Conservation (phyloP, 2,888 invertebrate genomes). For the Acleris emargana region DNA sequence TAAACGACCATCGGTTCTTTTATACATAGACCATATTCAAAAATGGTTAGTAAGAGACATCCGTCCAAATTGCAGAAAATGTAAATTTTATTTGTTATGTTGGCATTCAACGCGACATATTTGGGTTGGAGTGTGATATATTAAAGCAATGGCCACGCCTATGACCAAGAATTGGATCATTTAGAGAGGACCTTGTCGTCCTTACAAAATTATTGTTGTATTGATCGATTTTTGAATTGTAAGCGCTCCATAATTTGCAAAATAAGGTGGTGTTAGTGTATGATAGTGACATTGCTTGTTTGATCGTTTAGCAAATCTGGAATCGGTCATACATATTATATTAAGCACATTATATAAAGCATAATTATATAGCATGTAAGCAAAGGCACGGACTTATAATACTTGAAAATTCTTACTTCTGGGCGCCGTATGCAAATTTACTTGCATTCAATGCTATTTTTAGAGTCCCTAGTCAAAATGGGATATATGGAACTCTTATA, state of each 20-base stretch:
- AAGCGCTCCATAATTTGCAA: background rate
- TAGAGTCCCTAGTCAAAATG: no score
- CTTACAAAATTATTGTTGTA: slow-evolving; percentile 27
- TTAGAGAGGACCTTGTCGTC: slow-evolving; percentile 37
- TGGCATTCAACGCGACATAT: slow-evolving; percentile 67
- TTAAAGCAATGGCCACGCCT: slow-evolving; percentile 58
- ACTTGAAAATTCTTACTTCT: no score
- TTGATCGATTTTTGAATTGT: background rate
- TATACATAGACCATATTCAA: slow-evolving; percentile 70
- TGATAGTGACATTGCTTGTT: no score
- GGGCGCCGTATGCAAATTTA: no score
- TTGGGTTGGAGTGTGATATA: slow-evolving; percentile 66
- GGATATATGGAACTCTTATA: no score
- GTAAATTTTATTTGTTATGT: slow-evolving; percentile 72
- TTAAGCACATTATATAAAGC: no score
- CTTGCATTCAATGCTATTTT: no score
- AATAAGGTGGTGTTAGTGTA: no score
- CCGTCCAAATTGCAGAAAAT: slow-evolving; percentile 67
- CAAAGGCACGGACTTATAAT: no score
- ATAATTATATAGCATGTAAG: no score
- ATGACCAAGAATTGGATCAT: slow-evolving; percentile 52
- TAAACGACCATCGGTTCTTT: slow-evolving; percentile 58
- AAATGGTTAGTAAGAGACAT: slow-evolving; percentile 71
- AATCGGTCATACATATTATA: no score
- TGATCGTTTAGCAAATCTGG: no score